Conservation (phyloP, 2,888 invertebrate genomes). For the Tachina grossa region DNA sequence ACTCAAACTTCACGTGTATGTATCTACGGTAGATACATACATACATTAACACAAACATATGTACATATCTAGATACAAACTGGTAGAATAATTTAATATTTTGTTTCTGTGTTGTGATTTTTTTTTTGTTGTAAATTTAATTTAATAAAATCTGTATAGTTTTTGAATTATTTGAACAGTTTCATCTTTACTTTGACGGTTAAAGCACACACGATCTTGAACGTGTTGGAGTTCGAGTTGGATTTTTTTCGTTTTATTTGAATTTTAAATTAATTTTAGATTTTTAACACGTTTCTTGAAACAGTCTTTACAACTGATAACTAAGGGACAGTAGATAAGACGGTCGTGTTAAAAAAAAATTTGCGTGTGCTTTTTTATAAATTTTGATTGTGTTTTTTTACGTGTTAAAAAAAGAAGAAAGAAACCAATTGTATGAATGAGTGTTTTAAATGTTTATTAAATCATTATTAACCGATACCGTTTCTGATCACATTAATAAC, state of each 20-base stretch:
- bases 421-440: conserved; percentile 37
- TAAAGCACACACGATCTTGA: conserved; percentile 46
- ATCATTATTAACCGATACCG: background rate
- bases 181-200: conserved; percentile 67
- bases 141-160: conserved; percentile 66
- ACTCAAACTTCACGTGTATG: conserved; percentile 52
- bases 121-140: conserved; percentile 35
- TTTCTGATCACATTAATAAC: background rate
- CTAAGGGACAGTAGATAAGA: too few species aligned
- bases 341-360: background rate
- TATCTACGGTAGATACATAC: background rate
- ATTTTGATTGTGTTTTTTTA: background rate
- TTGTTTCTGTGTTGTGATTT: conserved; percentile 8
- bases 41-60: background rate
- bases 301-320: conserved; percentile 27
- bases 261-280: conserved; percentile 11
- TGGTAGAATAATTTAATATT: conserved; percentile 11
- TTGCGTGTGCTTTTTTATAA: background rate
- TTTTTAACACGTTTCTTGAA: conserved; percentile 32
- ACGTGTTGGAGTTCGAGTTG: conserved; percentile 11
- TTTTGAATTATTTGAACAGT: conserved; percentile 62
- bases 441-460: conserved; percentile 17
- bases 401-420: background rate
- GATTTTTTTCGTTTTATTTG: conserved; percentile 12
- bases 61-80: background rate